Evolutionary conservation across 2,113 vertebrate genomes (phyloP), one percentile per base, ranked within the genome.

Genomic region (Craseonycteris thonglongyai): DNA sequence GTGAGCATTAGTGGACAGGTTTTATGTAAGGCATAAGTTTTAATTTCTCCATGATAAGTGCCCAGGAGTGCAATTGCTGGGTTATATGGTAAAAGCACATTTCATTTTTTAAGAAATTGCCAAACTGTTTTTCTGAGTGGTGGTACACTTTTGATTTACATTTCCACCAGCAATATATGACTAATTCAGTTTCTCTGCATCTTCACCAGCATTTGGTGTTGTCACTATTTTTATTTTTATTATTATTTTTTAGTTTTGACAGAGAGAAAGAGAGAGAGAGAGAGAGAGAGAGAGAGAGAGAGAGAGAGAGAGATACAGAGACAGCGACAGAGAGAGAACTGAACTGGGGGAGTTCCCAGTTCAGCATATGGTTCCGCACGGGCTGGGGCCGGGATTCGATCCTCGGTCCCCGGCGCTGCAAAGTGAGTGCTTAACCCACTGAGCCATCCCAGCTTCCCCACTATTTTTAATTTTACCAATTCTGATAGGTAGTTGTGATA

Each of bases 21-120:
- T 82, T 63, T 26, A 38, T 59, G 40, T 75, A 13, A 72, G 42
- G 42, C 13, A 19, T 71, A 79, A 33, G 14, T 54, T 90, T 75
- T 87, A 38, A 71, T 79, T 69, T 94, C 89, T 91, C 68, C 93
- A 16, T n/a, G 61, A 78, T 51, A 72, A 78, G 61, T 83, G 51
- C 24, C 40, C 26, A 75, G 59, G 12, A 76, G 38, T n/a, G 22
- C 28, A 88, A 42, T 22, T 75, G 21, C 71, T 93, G 51, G 71
- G 13, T 49, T n/a, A 42, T 71, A 42, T 38, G 68, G 9, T 59
- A 94, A 94, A 80, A 30, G 11, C 7, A 88, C 54, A 33, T 85
- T 59, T 94, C 72, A 47, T 49, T 58, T 78, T 90, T 88, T 79
- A 61, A 78, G 58, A 87, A 86, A 92, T 24, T 69, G n/a, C 30